Conservation (phyloP, 2,113 vertebrate species). For the Microcebus tavaratra region DNA sequence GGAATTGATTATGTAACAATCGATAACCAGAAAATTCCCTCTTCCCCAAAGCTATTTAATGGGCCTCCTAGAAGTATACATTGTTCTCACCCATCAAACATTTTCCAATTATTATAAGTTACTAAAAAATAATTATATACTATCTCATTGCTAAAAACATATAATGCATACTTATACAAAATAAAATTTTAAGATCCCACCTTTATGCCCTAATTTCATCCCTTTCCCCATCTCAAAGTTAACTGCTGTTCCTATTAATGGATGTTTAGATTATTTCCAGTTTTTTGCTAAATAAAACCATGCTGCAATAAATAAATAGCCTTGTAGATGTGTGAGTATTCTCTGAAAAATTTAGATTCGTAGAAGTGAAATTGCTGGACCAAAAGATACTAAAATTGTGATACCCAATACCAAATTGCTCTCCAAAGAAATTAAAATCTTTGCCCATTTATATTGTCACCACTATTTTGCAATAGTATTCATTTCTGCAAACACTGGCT, state of each 20-base stretch:
- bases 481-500: neutral
- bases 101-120: neutral
- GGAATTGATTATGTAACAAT: neutral
- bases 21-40: neutral
- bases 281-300: neutral
- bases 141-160: neutral
- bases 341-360: neutral
- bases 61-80: neutral
- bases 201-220: neutral
- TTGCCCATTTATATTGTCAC: neutral
- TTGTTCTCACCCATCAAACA: neutral
- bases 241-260: neutral
- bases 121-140: neutral
- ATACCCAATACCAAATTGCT: neutral
- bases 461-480: neutral
- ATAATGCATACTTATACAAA: neutral
- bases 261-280: neutral
- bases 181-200: neutral
- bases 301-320: neutral
- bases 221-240: neutral
- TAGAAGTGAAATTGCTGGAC: neutral
- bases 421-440: neutral
- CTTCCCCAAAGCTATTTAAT: neutral
- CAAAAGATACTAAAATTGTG: neutral
- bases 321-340: neutral